Conservation (phyloP, 1,140 invertebrate species). For the Musca vetustissima region DNA sequence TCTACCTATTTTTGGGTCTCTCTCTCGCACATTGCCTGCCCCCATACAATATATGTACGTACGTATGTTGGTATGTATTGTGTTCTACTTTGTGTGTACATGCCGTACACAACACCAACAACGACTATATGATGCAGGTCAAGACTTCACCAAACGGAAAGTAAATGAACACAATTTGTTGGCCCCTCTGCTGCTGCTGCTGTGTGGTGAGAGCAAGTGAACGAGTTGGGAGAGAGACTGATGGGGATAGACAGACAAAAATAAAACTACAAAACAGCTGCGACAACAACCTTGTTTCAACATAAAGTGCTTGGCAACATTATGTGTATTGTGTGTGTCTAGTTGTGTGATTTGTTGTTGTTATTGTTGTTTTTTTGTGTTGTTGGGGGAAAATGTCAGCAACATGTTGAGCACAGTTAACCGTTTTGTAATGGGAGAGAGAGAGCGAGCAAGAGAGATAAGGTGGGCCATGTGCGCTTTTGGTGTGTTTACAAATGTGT, state of each 20-base stretch:
- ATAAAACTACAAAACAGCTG: neutral
- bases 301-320: slow-evolving; percentile 22
- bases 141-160: slow-evolving; percentile 23
- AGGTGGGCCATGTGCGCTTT: neutral
- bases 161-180: neutral
- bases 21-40: too few relatives aligned
- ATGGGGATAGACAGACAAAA: neutral
- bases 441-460: too few relatives aligned
- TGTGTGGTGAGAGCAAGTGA: too few relatives aligned
- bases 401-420: slow-evolving; percentile 1
- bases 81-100: slow-evolving; percentile 23
- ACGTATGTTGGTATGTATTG: neutral
- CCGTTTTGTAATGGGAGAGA: too few relatives aligned
- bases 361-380: too few relatives aligned
- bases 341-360: too few relatives aligned
- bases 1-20: too few relatives aligned
- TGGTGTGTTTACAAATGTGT: too few relatives aligned
- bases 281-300: slow-evolving; percentile 18
- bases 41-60: neutral
- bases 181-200: too few relatives aligned
- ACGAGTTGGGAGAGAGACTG: too few relatives aligned
- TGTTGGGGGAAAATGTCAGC: slow-evolving; percentile 5
- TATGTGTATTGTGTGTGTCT: neutral
- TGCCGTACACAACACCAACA: too few relatives aligned
- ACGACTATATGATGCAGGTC: slow-evolving; percentile 13